Percentiles rank a stretch among this genome's conserved stretches.
Evolutionary conservation across 2,888 invertebrate genomes (phyloP).

Genomic region (Hanleya hanleyi): DNA sequence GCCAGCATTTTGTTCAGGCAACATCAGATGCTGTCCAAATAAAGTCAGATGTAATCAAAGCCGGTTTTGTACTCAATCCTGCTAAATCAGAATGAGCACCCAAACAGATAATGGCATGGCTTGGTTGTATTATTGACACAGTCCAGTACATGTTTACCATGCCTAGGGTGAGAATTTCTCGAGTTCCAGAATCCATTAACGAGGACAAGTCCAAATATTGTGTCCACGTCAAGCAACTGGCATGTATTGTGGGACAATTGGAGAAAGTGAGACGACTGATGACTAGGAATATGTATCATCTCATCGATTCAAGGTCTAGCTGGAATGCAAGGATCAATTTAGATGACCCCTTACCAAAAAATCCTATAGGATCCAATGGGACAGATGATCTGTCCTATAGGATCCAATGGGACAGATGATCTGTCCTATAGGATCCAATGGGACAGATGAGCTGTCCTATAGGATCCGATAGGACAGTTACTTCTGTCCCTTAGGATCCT

Average conservation of each 20-base stretch:
- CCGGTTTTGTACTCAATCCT: neutral
- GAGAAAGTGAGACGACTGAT: neutral
- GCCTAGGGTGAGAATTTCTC: neutral
- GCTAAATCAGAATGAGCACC: neutral
- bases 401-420: too few species aligned
- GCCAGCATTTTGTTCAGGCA: neutral
- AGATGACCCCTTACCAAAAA: too few species aligned
- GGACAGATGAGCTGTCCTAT: too few species aligned
- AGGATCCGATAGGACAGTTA: too few species aligned
- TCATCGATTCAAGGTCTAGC: neutral
- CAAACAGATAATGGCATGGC: neutral
- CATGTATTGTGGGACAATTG: neutral
- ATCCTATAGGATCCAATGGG: too few species aligned
- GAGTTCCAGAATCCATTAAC: neutral
- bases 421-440: too few species aligned
- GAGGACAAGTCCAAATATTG: neutral
- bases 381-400: too few species aligned
- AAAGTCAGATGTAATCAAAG: neutral
- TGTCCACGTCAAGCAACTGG: neutral
- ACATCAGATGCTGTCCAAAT: neutral
- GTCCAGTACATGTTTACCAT: neutral
- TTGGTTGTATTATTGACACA: neutral
- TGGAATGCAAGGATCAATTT: too few species aligned
- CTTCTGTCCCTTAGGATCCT: too few species aligned
- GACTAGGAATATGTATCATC: neutral